These are phyloP conservation scores for Theodoxus fluviatilis DNA, from an alignment of 2,888 invertebrate genomes.

Conservation along the genomic window DNA sequence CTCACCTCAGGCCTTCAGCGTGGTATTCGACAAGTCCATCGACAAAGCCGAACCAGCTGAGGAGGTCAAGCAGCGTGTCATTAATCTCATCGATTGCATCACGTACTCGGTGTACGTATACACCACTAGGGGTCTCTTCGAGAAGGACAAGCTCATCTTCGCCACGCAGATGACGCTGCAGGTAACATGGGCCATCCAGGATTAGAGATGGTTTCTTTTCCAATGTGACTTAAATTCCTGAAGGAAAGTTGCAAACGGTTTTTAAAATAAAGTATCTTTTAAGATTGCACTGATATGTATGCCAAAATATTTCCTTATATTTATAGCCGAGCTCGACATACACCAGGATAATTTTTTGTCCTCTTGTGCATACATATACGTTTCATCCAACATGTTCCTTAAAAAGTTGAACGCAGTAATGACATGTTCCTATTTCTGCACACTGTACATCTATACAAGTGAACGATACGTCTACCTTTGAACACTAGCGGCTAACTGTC, in stretches of 20 bases:
- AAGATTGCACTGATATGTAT: too few species aligned
- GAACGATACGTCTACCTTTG: too few species aligned
- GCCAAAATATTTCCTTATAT: neutral
- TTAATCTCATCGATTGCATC: slow-evolving; percentile 91
- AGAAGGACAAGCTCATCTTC: slow-evolving; percentile 95
- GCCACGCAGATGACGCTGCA: slow-evolving; percentile 95
- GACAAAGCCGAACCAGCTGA: slow-evolving; percentile 84
- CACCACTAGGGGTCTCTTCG: slow-evolving; percentile 91
- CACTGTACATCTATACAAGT: too few species aligned
- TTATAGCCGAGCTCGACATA: neutral
- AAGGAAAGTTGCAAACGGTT: too few species aligned
- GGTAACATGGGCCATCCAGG: slow-evolving; percentile 67
- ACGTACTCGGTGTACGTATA: slow-evolving; percentile 94
- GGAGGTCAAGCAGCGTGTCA: slow-evolving; percentile 80
- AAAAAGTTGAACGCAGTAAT: neutral
- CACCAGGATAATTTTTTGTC: too few species aligned
- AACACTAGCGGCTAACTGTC: too few species aligned
- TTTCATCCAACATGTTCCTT: neutral
- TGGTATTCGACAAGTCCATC: slow-evolving; percentile 97
- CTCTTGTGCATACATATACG: neutral
- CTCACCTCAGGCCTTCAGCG: slow-evolving; percentile 82
- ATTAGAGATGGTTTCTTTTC: too few species aligned
- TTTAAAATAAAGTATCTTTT: too few species aligned
- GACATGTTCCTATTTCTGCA: too few species aligned
- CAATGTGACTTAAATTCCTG: too few species aligned